Evolutionary conservation across 2,113 vertebrate species (phyloP).

Genomic region (Albula goreensis): DNA sequence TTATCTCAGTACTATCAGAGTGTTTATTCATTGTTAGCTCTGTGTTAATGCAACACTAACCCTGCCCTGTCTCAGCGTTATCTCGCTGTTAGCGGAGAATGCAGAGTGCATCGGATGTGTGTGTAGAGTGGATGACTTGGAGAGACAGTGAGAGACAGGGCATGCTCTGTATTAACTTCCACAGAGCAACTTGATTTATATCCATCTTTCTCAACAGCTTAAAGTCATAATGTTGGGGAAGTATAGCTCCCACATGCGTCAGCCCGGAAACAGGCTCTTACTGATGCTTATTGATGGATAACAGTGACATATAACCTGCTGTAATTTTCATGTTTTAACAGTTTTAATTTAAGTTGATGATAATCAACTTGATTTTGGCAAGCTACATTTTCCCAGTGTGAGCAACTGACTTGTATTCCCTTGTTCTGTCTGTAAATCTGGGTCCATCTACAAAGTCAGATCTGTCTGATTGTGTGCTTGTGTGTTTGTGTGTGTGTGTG

Average conservation of each 20-base stretch:
- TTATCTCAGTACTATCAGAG: background rate
- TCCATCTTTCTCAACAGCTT: too few relatives aligned
- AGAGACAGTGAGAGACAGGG: background rate
- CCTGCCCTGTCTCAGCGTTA: background rate
- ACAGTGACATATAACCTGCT: background rate
- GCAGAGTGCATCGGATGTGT: background rate
- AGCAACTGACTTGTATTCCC: too few relatives aligned
- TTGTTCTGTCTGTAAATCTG: too few relatives aligned
- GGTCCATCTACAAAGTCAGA: too few relatives aligned
- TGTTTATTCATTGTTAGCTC: background rate
- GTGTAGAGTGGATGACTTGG: background rate
- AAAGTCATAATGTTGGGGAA: too few relatives aligned
- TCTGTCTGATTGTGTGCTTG: background rate
- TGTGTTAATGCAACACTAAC: background rate
- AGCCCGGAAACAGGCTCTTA: too few relatives aligned
- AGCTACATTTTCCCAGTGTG: too few relatives aligned
- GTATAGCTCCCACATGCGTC: too few relatives aligned
- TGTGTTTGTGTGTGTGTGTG: slow-evolving; percentile 15
- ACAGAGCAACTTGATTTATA: too few relatives aligned
- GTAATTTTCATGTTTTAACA: background rate
- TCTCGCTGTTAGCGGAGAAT: background rate
- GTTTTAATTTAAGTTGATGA: background rate
- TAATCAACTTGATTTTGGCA: too few relatives aligned
- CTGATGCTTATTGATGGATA: too few relatives aligned
- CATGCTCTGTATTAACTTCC: too few relatives aligned